Evolutionary conservation across 2,113 vertebrate species (phyloP).

Genomic region (Macaca nemestrina): DNA sequence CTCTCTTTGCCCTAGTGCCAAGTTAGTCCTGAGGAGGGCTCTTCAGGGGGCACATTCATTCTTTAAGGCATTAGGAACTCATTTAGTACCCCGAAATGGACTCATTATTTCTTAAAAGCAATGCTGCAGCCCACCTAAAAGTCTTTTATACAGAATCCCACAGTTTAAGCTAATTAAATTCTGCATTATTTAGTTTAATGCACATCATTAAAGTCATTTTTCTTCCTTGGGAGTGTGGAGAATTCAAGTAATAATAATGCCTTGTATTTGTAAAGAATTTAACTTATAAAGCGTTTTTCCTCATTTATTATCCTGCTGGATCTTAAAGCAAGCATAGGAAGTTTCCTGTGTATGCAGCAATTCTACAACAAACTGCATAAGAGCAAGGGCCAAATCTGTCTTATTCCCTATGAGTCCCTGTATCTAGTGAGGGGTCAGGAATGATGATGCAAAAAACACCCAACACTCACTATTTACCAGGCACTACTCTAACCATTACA

Average conservation of each 20-base stretch:
- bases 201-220: constrained; percentile 69
- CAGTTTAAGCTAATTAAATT: constrained; percentile 74
- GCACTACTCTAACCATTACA: background rate
- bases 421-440: background rate
- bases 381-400: background rate
- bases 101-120: constrained; percentile 65
- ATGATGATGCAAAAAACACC: accelerated
- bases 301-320: background rate
- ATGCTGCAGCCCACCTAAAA: constrained; percentile 58
- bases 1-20: background rate
- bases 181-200: constrained; percentile 72
- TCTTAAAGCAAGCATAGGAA: background rate
- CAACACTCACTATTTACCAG: background rate
- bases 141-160: constrained; percentile 58
- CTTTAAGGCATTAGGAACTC: constrained; percentile 33
- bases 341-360: background rate
- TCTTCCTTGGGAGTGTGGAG: constrained; percentile 11
- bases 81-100: constrained; percentile 35
- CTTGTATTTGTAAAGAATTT: constrained; percentile 55
- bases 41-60: constrained; percentile 21
- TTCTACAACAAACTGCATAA: too few relatives aligned
- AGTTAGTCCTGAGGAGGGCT: background rate
- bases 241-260: constrained; percentile 59
- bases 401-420: background rate
- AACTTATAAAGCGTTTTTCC: background rate